These are phyloP conservation scores for Tachysurus fulvidraco DNA, from an alignment of 2,113 vertebrate species.

Conservation along the genomic window DNA sequence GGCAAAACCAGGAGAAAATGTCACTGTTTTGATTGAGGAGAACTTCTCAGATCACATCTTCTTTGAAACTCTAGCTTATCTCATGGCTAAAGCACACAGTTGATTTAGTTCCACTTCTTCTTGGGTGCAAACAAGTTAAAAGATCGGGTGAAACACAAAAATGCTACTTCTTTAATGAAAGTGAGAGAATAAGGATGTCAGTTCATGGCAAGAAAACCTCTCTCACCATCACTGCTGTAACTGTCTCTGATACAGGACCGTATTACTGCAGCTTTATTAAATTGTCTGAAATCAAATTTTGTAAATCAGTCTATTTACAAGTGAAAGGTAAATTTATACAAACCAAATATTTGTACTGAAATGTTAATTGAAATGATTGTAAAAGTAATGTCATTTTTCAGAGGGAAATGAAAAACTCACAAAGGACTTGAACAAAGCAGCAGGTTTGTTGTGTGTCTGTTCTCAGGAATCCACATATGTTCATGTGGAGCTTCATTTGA, in stretches of 20 bases:
- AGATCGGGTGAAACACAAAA: not conserved
- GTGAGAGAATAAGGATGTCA: not conserved
- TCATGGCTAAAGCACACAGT: not conserved
- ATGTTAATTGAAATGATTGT: too few relatives aligned
- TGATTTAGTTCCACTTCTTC: not conserved
- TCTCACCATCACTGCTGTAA: not conserved
- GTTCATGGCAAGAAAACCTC: not conserved
- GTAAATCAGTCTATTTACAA: not conserved
- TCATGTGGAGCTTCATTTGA: not conserved
- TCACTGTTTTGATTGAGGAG: too few relatives aligned
- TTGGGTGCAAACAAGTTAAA: not conserved
- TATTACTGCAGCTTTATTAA: not conserved
- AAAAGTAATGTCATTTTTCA: not conserved
- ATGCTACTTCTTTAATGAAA: not conserved
- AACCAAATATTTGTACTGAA: too few relatives aligned
- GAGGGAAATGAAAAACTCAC: not conserved
- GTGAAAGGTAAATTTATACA: slow-evolving; percentile 3
- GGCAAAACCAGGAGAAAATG: not conserved
- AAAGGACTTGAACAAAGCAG: not conserved
- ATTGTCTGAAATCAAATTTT: not conserved
- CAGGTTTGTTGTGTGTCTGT: not conserved
- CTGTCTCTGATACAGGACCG: not conserved
- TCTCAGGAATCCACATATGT: not conserved
- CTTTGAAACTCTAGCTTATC: too few relatives aligned
- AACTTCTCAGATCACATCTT: too few relatives aligned